Conservation (phyloP, 1,140 invertebrate species). For the Anastrepha ludens region DNA sequence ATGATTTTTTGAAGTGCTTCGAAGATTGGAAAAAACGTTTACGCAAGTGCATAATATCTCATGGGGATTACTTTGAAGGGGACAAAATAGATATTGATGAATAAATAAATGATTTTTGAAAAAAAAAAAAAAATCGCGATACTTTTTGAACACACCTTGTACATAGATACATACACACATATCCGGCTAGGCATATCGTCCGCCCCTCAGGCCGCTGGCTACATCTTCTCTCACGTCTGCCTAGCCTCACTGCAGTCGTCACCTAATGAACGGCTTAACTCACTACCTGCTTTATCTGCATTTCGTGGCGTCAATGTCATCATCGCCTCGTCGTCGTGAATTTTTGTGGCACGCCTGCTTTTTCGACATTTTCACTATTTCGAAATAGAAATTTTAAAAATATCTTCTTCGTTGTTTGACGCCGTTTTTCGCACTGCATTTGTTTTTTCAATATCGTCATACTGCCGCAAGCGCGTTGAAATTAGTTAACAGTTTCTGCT, state of each 20-base stretch:
- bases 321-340: neutral
- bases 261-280: neutral
- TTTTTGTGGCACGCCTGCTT: conserved; percentile 39
- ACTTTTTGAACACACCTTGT: too few species aligned
- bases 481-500: conserved; percentile 32
- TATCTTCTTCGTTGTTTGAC: neutral
- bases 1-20: too few species aligned
- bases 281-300: neutral
- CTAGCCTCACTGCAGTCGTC: neutral
- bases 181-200: too few species aligned
- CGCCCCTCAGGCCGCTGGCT: neutral
- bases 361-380: neutral
- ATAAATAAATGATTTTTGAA: too few species aligned
- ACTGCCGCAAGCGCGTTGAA: neutral
- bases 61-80: too few species aligned
- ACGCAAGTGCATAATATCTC: too few species aligned
- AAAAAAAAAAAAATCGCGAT: too few species aligned
- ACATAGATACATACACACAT: too few species aligned
- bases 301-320: neutral
- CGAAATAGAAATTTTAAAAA: neutral
- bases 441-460: neutral
- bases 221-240: neutral
- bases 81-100: too few species aligned
- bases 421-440: neutral
- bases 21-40: too few species aligned